A percentile compares a stretch with the other conserved stretches of the same genome.
Conservation (phyloP, 2,888 invertebrate species). For the Metalampra italica region DNA sequence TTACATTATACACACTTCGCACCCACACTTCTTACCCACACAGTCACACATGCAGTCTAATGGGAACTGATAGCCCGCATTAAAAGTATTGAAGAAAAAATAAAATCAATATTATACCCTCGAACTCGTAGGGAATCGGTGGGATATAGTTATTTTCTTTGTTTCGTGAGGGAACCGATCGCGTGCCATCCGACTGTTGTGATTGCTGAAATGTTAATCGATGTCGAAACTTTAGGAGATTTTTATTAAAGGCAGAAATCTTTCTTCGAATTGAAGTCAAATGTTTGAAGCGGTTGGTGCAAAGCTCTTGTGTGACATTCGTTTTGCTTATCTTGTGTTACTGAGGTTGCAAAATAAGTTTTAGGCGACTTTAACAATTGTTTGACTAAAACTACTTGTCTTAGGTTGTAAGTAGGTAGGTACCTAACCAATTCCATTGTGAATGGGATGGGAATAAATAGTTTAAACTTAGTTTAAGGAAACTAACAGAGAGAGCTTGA, state of each 20-base stretch:
- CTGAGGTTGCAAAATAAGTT: too few species aligned
- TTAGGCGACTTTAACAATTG: too few species aligned
- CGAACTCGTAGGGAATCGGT: constrained; percentile 37
- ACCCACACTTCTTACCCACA: constrained; percentile 1
- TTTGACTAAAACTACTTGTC: too few species aligned
- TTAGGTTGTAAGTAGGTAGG: too few species aligned
- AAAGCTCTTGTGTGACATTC: too few species aligned
- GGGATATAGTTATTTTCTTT: constrained; percentile 59
- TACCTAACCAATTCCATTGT: too few species aligned
- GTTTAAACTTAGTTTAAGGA: too few species aligned
- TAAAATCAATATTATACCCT: constrained; percentile 54
- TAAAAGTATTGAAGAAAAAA: constrained; percentile 60
- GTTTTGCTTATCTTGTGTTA: too few species aligned
- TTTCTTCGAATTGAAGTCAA: constrained; percentile 35
- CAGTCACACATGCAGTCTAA: constrained; percentile 34
- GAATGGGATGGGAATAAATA: too few species aligned
- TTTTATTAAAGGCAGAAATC: constrained; percentile 49
- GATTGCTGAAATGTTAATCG: constrained; percentile 71
- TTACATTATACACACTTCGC: not conserved
- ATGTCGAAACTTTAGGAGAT: constrained; percentile 50
- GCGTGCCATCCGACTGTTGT: constrained; percentile 57
- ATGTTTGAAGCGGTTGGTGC: not conserved
- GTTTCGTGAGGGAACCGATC: constrained; percentile 50
- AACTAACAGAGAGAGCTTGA: too few species aligned
- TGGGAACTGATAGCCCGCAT: constrained; percentile 58